phyloP scores from a whole-genome alignment of 2,888 invertebrate genomes.

The Thumatha senex region DNA sequence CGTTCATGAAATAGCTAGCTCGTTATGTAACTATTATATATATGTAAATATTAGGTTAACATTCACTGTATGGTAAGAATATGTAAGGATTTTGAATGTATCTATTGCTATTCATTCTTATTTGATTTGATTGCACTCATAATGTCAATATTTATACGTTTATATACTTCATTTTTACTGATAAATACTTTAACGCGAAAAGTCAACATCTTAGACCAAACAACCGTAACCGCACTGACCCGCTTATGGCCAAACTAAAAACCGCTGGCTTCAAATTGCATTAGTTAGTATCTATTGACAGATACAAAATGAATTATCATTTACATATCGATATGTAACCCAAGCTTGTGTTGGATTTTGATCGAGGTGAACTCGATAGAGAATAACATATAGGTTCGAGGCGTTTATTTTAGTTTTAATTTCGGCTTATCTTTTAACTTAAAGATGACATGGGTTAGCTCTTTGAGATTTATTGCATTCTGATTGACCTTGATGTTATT shows the following conservation, averaged over 20 bases:
- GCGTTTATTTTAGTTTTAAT: not conserved
- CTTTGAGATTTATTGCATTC: not conserved
- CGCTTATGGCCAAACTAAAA: conserved; percentile 31
- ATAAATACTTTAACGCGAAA: too few relatives aligned
- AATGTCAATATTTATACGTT: too few relatives aligned
- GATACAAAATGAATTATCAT: conserved; percentile 38
- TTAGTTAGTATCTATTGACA: conserved; percentile 30
- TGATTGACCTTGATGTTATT: not conserved
- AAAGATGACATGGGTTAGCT: not conserved
- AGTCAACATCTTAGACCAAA: conserved; percentile 11
- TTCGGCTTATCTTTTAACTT: not conserved
- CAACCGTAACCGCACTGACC: conserved; percentile 37
- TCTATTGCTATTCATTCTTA: too few relatives aligned
- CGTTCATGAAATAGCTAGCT: too few relatives aligned
- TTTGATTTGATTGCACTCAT: too few relatives aligned
- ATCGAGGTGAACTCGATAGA: too few relatives aligned
- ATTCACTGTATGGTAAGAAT: too few relatives aligned
- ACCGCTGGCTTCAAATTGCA: conserved; percentile 33
- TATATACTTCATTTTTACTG: too few relatives aligned
- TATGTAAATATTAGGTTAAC: too few relatives aligned
- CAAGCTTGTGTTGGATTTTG: not conserved
- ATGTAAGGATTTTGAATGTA: too few relatives aligned
- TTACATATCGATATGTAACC: conserved; percentile 17
- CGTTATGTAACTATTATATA: too few relatives aligned
- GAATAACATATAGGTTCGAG: not conserved